Evolutionary conservation across 35 echinoderm and acorn worm genomes (phyloP).

Genomic region (Stichopus chloronotus): DNA sequence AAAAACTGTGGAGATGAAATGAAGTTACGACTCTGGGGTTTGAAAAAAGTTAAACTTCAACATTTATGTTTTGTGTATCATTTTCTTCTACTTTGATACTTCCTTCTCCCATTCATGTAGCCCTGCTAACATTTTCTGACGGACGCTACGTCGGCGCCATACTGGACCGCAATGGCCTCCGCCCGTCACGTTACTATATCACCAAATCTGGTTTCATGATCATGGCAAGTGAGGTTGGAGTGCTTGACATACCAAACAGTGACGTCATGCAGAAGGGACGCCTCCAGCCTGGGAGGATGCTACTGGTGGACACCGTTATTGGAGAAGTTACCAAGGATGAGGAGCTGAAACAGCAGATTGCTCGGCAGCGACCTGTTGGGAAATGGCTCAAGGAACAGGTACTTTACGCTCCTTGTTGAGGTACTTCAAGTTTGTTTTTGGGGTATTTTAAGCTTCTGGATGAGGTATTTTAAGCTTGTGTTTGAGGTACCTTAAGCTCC

Average conservation of each 20-base stretch:
- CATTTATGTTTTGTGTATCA: neutral
- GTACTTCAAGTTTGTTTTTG: neutral
- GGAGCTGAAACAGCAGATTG: conserved; percentile 82
- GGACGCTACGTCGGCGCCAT: conserved; percentile 96
- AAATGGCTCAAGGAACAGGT: conserved; percentile 93
- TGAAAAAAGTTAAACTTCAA: too few relatives aligned
- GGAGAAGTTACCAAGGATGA: conserved; percentile 94
- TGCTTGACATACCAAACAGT: conserved; percentile 63
- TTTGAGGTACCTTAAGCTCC: too few relatives aligned
- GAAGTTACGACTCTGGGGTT: too few relatives aligned
- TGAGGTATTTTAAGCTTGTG: too few relatives aligned
- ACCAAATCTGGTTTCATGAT: conserved; percentile 94
- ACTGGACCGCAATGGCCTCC: conserved; percentile 92
- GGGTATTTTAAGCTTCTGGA: too few relatives aligned
- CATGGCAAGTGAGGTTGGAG: conserved; percentile 97
- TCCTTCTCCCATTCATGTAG: conserved; percentile 23
- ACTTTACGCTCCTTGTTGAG: neutral
- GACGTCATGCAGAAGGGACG: conserved; percentile 71
- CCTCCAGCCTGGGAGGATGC: conserved; percentile 94
- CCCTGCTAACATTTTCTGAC: conserved; percentile 93
- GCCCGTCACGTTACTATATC: conserved; percentile 98
- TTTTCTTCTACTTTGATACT: neutral
- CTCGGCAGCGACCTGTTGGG: conserved; percentile 79
- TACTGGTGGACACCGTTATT: conserved; percentile 88
- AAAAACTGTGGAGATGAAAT: too few relatives aligned